Evolutionary conservation across 2,888 invertebrate genomes (phyloP).

Genomic region (Ormyrus nitidulus): DNA sequence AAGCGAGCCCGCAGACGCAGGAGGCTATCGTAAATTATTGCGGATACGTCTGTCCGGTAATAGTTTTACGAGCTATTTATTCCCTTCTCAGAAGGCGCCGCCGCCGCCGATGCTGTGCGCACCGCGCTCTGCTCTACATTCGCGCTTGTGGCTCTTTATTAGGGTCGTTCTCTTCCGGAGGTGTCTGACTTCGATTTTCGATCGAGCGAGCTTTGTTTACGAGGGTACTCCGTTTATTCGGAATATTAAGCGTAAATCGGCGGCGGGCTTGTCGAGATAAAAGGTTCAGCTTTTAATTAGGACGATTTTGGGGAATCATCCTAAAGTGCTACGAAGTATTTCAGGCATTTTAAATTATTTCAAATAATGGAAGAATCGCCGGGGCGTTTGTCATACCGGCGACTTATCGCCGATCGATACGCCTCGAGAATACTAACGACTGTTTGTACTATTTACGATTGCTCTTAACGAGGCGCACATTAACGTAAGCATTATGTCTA

Average conservation of each 20-base stretch:
- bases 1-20: too few relatives aligned
- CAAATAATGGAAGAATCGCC: constrained; percentile 7
- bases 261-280: too few relatives aligned
- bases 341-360: constrained; percentile 1
- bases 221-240: too few relatives aligned
- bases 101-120: too few relatives aligned
- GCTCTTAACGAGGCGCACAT: background rate
- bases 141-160: too few relatives aligned
- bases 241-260: too few relatives aligned
- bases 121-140: too few relatives aligned
- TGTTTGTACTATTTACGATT: background rate
- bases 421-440: background rate
- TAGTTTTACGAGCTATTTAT: constrained; percentile 17
- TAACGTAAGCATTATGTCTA: background rate
- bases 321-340: background rate
- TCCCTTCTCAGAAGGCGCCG: background rate
- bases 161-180: too few relatives aligned
- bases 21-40: constrained; percentile 21
- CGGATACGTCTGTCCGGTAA: constrained; percentile 2
- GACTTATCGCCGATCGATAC: background rate
- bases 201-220: too few relatives aligned
- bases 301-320: background rate
- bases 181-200: too few relatives aligned
- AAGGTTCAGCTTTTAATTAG: too few relatives aligned
- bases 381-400: too few relatives aligned